Evolutionary conservation across 2,888 invertebrate species (phyloP).

Genomic region (Eulithis prunata): DNA sequence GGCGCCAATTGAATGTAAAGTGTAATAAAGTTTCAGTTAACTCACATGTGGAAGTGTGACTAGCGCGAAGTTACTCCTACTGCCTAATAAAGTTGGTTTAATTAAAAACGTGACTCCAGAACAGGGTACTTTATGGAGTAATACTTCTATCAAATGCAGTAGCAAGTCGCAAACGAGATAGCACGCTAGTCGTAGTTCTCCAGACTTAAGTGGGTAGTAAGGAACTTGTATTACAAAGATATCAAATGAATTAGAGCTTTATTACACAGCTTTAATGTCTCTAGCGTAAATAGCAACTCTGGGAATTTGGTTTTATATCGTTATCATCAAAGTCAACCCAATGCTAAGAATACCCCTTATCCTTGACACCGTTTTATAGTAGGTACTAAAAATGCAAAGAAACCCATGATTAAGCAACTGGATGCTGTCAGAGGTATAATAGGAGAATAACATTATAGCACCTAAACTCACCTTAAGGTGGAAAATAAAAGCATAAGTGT

Average conservation of each 20-base stretch:
- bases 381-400: no score
- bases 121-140: constrained; percentile 44
- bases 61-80: constrained; percentile 58
- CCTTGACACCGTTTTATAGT: no score
- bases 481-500: constrained; percentile 23
- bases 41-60: constrained; percentile 62
- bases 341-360: no score
- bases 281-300: constrained; percentile 14
- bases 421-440: neutral
- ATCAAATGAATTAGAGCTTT: constrained; percentile 24
- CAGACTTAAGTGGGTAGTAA: constrained; percentile 38
- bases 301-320: neutral
- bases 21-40: constrained; percentile 53
- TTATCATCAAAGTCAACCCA: no score
- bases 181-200: constrained; percentile 33
- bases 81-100: constrained; percentile 63
- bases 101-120: constrained; percentile 71
- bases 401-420: no score
- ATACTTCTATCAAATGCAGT: constrained; percentile 42
- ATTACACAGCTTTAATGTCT: constrained; percentile 19
- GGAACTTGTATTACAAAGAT: constrained; percentile 35
- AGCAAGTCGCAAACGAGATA: constrained; percentile 37
- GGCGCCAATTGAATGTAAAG: constrained; percentile 53
- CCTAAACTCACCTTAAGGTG: constrained; percentile 9
- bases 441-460: constrained; percentile 5